phyloP scores from a whole-genome alignment of 1,140 invertebrate genomes.

The Acromyrmex heyeri region DNA sequence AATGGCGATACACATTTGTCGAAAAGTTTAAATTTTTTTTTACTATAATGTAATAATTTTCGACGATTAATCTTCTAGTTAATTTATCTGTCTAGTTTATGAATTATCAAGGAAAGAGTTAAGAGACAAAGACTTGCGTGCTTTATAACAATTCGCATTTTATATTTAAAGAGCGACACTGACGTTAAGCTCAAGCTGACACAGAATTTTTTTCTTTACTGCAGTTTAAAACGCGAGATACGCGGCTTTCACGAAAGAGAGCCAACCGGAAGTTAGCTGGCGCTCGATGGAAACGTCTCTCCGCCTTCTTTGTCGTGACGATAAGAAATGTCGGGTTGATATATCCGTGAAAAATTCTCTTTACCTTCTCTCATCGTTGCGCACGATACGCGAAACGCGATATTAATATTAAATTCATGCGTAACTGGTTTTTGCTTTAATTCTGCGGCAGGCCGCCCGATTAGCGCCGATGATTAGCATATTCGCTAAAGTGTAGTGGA shows the following conservation, averaged over 20 bases:
- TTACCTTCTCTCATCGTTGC: background rate
- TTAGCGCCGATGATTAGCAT: slow-evolving; percentile 31
- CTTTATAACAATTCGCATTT: slow-evolving; percentile 19
- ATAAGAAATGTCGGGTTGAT: slow-evolving; percentile 53
- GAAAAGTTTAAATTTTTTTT: background rate
- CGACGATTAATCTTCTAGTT: background rate
- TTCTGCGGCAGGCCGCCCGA: background rate
- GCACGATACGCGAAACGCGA: background rate
- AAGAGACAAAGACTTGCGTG: background rate
- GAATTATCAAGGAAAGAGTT: background rate
- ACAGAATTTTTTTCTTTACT: slow-evolving; percentile 26
- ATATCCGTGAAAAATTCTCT: slow-evolving; percentile 18
- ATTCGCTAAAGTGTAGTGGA: slow-evolving; percentile 26
- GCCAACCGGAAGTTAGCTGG: slow-evolving; percentile 77
- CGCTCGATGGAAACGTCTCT: slow-evolving; percentile 71
- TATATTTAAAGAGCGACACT: slow-evolving; percentile 49
- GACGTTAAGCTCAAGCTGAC: slow-evolving; percentile 64
- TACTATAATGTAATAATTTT: slow-evolving; percentile 8
- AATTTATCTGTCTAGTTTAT: background rate
- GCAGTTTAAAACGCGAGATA: slow-evolving; percentile 66
- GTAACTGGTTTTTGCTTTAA: background rate
- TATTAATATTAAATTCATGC: background rate
- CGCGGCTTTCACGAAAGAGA: slow-evolving; percentile 76
- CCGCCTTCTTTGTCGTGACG: slow-evolving; percentile 60
- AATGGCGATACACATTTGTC: background rate